phyloP scores from a whole-genome alignment of 2,113 vertebrate genomes.

The Orthonyx spaldingii region DNA sequence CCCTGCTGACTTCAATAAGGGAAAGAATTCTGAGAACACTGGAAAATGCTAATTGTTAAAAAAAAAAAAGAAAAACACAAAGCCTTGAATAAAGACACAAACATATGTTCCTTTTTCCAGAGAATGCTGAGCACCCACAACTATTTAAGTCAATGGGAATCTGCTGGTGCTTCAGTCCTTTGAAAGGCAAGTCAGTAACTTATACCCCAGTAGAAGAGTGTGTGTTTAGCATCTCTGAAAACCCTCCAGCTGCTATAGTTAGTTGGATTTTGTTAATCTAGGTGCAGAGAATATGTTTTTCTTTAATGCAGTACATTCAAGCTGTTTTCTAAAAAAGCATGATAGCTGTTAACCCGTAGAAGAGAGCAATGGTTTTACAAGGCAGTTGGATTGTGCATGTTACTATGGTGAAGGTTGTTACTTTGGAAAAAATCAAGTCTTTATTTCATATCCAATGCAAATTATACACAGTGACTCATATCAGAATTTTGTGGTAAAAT shows the following conservation, averaged over 20 bases:
- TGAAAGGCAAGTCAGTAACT: conserved; percentile 59
- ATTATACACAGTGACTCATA: conserved; percentile 35
- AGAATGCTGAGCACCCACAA: conserved; percentile 50
- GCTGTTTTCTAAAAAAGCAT: conserved; percentile 38
- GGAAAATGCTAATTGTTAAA: conserved; percentile 21
- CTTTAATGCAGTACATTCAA: conserved; percentile 20
- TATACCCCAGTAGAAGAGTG: conserved; percentile 3
- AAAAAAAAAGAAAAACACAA: not conserved
- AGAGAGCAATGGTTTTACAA: conserved; percentile 11
- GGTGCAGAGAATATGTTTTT: conserved; percentile 29
- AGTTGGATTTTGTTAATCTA: conserved; percentile 54
- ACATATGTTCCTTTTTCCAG: not conserved
- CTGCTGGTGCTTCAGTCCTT: conserved; percentile 50
- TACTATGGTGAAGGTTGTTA: conserved; percentile 56
- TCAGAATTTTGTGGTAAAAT: not conserved
- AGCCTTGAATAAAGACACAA: conserved; percentile 34
- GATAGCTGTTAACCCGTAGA: conserved; percentile 27
- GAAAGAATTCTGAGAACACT: conserved; percentile 33
- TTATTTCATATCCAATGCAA: conserved; percentile 36
- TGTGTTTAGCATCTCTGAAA: conserved; percentile 53
- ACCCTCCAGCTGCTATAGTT: conserved; percentile 54
- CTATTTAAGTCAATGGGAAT: conserved; percentile 58
- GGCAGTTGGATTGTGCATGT: conserved; percentile 3
- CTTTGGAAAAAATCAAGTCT: not conserved
- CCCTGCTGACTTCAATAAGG: not conserved